phyloP scores from a whole-genome alignment of 2,797 vertebrate species.

The Ctenopoma multispine region DNA sequence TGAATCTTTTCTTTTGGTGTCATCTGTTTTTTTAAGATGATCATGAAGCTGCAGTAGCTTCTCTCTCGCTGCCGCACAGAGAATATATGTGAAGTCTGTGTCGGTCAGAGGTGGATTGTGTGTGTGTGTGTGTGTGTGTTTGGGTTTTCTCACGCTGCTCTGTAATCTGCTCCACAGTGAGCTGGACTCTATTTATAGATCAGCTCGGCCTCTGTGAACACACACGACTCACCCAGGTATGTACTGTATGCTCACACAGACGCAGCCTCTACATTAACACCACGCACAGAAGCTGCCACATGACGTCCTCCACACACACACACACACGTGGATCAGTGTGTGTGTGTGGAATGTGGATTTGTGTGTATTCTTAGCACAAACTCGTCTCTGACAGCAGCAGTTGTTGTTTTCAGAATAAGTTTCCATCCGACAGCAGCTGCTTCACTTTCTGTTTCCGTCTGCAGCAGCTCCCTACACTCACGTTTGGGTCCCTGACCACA shows the following conservation, averaged over 20 bases:
- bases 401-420: slow-evolving; percentile 70
- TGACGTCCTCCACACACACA: background rate
- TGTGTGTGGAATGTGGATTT: slow-evolving; percentile 39
- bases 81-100: no score
- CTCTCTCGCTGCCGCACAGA: background rate
- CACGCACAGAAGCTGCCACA: background rate
- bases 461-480: background rate
- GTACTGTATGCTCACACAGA: slow-evolving; percentile 13
- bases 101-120: no score
- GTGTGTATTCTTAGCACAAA: slow-evolving; percentile 57
- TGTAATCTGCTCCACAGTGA: slow-evolving; percentile 9
- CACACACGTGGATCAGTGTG: background rate
- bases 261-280: background rate
- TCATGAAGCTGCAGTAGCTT: no score
- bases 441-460: slow-evolving; percentile 12
- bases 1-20: no score
- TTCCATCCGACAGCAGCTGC: slow-evolving; percentile 71
- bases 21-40: no score
- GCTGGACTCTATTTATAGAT: slow-evolving; percentile 3
- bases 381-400: slow-evolving; percentile 59
- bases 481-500: no score
- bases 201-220: background rate
- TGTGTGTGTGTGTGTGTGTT: no score
- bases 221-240: slow-evolving; percentile 11
- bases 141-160: background rate